Evolutionary conservation across 2,888 invertebrate genomes (phyloP).

Genomic region (Ormyrus nitidulus): DNA sequence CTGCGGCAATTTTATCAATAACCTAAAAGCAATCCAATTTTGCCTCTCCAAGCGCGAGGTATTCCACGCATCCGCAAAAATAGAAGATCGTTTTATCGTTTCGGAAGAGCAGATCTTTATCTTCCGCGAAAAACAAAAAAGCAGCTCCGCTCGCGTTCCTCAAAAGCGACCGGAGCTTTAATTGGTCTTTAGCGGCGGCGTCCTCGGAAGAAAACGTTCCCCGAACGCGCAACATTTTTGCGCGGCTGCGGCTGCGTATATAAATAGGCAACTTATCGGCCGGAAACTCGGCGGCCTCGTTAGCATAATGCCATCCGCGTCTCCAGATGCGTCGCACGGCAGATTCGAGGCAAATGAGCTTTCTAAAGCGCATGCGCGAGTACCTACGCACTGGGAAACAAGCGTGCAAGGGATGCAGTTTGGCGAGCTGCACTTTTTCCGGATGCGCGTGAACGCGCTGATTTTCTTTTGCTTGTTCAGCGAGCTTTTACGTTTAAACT

Average conservation of each 20-base stretch:
- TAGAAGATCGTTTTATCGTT: too few relatives aligned
- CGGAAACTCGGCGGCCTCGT: conserved; percentile 25
- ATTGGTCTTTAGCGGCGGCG: background rate
- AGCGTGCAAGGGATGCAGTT: too few relatives aligned
- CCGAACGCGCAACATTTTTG: background rate
- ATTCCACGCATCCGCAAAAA: too few relatives aligned
- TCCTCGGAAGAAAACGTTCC: background rate
- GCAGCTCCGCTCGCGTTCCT: background rate
- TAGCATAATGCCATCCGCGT: conserved; percentile 37
- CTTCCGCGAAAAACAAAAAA: background rate
- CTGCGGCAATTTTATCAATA: too few relatives aligned
- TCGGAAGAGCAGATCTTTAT: too few relatives aligned
- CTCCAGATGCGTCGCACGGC: background rate
- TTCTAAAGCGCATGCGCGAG: background rate
- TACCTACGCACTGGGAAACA: too few relatives aligned
- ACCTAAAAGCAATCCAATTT: too few relatives aligned
- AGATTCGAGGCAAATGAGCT: conserved; percentile 40
- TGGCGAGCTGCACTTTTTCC: too few relatives aligned
- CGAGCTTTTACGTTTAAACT: too few relatives aligned
- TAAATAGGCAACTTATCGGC: conserved; percentile 42
- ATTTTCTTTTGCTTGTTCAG: too few relatives aligned
- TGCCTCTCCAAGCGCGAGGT: too few relatives aligned
- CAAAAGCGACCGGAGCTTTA: background rate
- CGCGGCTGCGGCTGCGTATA: conserved; percentile 5
- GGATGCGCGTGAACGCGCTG: too few relatives aligned